phyloP scores from a whole-genome alignment of 2,113 vertebrate species.

The Gorilla gorilla region DNA sequence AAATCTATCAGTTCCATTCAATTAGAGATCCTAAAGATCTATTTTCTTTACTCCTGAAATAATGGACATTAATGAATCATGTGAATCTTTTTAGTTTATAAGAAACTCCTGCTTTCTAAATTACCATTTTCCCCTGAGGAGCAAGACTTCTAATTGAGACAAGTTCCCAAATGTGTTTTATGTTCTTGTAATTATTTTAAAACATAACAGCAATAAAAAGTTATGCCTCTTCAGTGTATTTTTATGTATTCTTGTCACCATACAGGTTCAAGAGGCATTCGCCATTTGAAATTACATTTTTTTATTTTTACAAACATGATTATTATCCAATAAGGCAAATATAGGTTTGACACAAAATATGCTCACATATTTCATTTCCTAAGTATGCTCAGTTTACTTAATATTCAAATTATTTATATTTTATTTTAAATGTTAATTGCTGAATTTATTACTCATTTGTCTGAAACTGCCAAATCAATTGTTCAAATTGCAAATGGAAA shows the following conservation, averaged over 20 bases:
- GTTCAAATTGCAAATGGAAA: conserved; percentile 19
- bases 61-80: conserved; percentile 56
- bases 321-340: conserved; percentile 48
- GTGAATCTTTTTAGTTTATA: conserved; percentile 24
- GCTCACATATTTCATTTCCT: conserved; percentile 10
- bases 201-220: conserved; percentile 51
- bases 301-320: conserved; percentile 6
- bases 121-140: conserved; percentile 48
- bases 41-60: not conserved
- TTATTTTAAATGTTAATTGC: conserved; percentile 2
- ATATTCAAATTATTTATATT: not conserved
- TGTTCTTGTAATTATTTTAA: conserved; percentile 68
- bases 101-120: conserved; percentile 58
- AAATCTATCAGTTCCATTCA: not conserved
- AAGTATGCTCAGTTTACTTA: not conserved
- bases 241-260: conserved; percentile 47
- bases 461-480: not conserved
- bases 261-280: not conserved
- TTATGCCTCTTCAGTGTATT: conserved; percentile 46
- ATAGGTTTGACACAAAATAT: conserved; percentile 42
- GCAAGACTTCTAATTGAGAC: conserved; percentile 44
- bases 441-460: not conserved
- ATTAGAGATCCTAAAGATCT: not conserved
- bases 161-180: conserved; percentile 67
- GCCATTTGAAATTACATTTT: conserved; percentile 29